These are phyloP conservation scores for Galendromus occidentalis DNA, from an alignment of 1,140 invertebrate genomes.

Conservation along the genomic window DNA sequence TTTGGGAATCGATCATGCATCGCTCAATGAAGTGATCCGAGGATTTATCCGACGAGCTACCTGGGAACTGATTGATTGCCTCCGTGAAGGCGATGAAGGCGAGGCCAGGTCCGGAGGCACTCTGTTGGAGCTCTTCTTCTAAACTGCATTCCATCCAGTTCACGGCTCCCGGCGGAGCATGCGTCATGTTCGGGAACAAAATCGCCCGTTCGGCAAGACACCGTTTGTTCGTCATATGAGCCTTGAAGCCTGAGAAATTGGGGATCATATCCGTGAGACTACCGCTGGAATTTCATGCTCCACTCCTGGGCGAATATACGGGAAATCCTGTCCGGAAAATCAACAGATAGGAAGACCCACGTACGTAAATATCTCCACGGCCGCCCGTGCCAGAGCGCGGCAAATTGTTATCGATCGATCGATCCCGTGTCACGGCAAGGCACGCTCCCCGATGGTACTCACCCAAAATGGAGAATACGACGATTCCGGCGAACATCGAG, in stretches of 20 bases:
- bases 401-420: too few relatives aligned
- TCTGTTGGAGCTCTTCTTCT: constrained; percentile 34
- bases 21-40: background rate
- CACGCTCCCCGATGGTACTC: too few relatives aligned
- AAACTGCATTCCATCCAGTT: constrained; percentile 11
- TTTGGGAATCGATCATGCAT: background rate
- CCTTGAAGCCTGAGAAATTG: constrained; percentile 48
- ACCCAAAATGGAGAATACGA: constrained; percentile 93
- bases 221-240: constrained; percentile 55
- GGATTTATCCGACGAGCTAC: constrained; percentile 23
- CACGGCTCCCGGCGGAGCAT: background rate
- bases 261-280: too few relatives aligned
- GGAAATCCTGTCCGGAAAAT: too few relatives aligned
- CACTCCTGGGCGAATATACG: too few relatives aligned
- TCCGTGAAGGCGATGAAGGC: constrained; percentile 92
- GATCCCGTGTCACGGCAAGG: too few relatives aligned
- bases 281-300: too few relatives aligned
- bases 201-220: constrained; percentile 44
- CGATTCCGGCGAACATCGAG: constrained; percentile 91
- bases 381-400: too few relatives aligned
- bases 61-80: constrained; percentile 85
- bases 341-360: too few relatives aligned
- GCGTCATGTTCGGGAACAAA: constrained; percentile 25
- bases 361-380: too few relatives aligned
- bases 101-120: constrained; percentile 71